Evolutionary conservation across 2,113 vertebrate genomes (phyloP).

Genomic region (Dasyurus viverrinus): DNA sequence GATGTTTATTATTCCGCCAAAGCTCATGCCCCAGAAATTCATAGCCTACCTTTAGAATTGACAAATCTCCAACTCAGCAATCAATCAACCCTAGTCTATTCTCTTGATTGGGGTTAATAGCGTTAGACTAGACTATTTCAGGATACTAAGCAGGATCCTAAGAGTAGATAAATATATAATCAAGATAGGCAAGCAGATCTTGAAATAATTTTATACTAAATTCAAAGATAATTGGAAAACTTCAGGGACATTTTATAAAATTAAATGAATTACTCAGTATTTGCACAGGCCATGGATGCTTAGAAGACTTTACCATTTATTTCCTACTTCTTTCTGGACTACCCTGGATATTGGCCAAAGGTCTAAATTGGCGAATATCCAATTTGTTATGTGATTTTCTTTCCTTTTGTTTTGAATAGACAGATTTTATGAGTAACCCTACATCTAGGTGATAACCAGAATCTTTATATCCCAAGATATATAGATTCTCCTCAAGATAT

Average conservation of each 20-base stretch:
- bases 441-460: not conserved
- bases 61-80: not conserved
- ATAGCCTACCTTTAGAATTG: not conserved
- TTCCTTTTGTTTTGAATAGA: not conserved
- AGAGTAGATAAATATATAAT: not conserved
- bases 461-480: not conserved
- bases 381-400: not conserved
- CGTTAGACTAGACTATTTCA: not conserved
- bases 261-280: not conserved
- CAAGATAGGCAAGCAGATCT: not conserved
- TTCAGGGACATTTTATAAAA: not conserved
- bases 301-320: not conserved
- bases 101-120: not conserved
- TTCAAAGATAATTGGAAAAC: no score
- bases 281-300: not conserved
- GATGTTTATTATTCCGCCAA: not conserved
- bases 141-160: not conserved
- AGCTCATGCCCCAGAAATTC: not conserved
- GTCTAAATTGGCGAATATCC: not conserved
- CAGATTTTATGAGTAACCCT: not conserved
- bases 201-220: not conserved
- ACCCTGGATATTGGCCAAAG: not conserved
- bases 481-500: not conserved
- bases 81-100: not conserved
- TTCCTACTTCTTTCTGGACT: not conserved